These are phyloP conservation scores for Myxocyprinus asiaticus DNA, from an alignment of 2,113 vertebrate genomes.

Conservation along the genomic window DNA sequence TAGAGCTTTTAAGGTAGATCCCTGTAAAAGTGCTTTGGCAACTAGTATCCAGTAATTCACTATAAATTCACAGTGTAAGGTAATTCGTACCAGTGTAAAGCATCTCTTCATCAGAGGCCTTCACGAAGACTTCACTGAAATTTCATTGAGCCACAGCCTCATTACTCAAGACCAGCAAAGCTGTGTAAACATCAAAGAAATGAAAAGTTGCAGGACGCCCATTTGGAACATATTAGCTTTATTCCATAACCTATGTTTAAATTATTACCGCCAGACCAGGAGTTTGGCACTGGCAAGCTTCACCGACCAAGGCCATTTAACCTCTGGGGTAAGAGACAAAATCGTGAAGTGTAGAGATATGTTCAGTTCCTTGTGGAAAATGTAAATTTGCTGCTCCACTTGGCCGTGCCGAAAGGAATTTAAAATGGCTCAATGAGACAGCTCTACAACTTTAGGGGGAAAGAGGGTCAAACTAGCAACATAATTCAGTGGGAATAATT, in stretches of 20 bases:
- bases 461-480: conserved; percentile 1
- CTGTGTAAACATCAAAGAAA: conserved; percentile 65
- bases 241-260: conserved; percentile 60
- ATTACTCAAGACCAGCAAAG: conserved; percentile 59
- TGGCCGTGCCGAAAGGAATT: background rate
- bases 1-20: too few species aligned
- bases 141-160: conserved; percentile 53
- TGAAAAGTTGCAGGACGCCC: conserved; percentile 62
- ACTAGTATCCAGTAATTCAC: too few species aligned
- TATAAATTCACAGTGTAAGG: background rate
- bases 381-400: conserved; percentile 27
- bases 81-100: background rate
- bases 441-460: background rate
- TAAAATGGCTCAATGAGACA: conserved; percentile 7
- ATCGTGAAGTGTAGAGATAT: conserved; percentile 40
- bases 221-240: conserved; percentile 64
- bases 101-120: conserved; percentile 45
- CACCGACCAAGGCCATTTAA: conserved; percentile 55
- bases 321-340: conserved; percentile 52
- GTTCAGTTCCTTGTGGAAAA: conserved; percentile 42
- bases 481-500: background rate
- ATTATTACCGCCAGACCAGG: conserved; percentile 60
- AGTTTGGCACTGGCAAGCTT: conserved; percentile 45
- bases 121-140: background rate
- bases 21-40: too few species aligned